phyloP scores from a whole-genome alignment of 2,113 vertebrate species.

The Enhydra lutris region DNA sequence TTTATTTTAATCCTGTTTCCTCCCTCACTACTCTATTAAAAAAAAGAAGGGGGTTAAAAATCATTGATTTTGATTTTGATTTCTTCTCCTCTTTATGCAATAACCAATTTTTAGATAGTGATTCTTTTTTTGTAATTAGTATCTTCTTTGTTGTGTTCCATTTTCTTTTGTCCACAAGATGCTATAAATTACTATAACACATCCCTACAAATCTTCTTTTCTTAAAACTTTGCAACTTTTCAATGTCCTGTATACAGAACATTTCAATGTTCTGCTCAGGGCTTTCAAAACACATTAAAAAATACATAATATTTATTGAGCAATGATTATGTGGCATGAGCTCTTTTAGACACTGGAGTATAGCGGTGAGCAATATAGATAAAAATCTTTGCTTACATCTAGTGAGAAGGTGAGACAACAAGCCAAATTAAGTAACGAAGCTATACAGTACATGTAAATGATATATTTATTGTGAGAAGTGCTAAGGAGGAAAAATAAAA shows the following conservation, averaged over 20 bases:
- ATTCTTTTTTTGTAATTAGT: not conserved
- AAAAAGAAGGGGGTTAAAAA: not conserved
- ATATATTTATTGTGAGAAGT: not conserved
- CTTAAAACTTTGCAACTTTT: not conserved
- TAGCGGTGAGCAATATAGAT: not conserved
- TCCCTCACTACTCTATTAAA: not conserved
- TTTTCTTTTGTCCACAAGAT: not conserved
- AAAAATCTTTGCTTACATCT: not conserved
- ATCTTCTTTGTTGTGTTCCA: not conserved
- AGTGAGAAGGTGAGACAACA: not conserved
- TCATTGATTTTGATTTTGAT: not conserved
- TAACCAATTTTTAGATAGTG: not conserved
- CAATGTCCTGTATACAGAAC: not conserved
- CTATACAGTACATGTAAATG: not conserved
- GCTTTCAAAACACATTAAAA: not conserved
- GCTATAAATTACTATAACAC: not conserved
- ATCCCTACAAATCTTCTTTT: not conserved
- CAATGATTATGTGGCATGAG: too few relatives aligned
- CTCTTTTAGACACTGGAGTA: not conserved
- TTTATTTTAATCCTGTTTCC: not conserved
- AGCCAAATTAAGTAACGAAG: not conserved
- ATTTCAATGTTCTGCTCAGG: not conserved
- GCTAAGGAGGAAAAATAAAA: not conserved
- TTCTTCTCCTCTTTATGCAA: not conserved
- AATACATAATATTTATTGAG: not conserved